phyloP scores from a whole-genome alignment of 1,140 invertebrate genomes.

The Zaprionus africanus region DNA sequence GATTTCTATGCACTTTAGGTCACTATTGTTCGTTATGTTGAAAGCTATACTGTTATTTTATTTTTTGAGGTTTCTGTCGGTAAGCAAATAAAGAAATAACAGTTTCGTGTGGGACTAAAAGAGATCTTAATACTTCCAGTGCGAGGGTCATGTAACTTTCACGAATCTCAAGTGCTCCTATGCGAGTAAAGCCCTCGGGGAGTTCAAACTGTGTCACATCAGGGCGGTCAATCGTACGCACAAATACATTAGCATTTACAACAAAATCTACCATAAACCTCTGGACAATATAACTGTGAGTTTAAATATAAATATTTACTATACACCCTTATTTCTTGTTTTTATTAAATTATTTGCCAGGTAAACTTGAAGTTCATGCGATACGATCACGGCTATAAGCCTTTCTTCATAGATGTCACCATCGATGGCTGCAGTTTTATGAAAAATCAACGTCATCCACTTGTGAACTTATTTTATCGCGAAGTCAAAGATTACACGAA shows the following conservation, averaged over 20 bases:
- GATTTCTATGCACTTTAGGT: background rate
- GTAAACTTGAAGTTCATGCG: no score
- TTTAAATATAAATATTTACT: no score
- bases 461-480: constrained; percentile 7
- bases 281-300: constrained; percentile 12
- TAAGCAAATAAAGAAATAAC: background rate
- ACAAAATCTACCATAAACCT: background rate
- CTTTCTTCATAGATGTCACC: no score
- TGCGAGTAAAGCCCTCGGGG: background rate
- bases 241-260: constrained; percentile 16
- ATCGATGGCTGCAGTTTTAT: constrained; percentile 25
- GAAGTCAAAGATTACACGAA: constrained; percentile 2
- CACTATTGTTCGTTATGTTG: background rate
- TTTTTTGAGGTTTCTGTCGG: background rate
- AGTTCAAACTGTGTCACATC: constrained; percentile 33
- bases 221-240: constrained; percentile 46
- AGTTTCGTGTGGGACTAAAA: background rate
- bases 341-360: no score
- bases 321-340: no score
- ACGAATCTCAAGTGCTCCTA: constrained; percentile 46
- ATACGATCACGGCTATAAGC: no score
- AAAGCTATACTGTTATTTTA: background rate
- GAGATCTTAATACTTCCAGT: background rate
- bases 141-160: constrained; percentile 22
- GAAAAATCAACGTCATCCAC: background rate